Percentiles rank a stretch among this genome's conserved stretches.
Evolutionary conservation across 2,113 vertebrate species (phyloP).

Genomic region (Thermophis baileyi): DNA sequence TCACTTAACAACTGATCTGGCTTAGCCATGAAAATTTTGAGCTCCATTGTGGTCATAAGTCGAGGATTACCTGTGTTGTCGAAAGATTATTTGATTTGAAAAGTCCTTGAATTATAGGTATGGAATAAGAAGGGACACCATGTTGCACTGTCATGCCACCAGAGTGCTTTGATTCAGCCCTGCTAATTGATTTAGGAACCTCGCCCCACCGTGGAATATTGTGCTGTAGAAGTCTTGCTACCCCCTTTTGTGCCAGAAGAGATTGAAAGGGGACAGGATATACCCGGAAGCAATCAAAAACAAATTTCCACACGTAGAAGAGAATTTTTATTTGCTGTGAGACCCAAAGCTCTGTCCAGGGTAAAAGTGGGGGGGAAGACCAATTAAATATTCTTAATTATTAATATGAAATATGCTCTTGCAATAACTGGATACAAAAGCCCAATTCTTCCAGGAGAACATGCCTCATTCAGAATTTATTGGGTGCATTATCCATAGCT

Average conservation of each 20-base stretch:
- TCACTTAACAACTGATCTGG: neutral
- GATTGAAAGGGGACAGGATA: neutral
- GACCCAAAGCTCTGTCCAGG: neutral
- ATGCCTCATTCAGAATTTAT: neutral
- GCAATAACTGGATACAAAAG: neutral
- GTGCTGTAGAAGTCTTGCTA: neutral
- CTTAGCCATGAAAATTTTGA: neutral
- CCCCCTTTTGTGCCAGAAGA: neutral
- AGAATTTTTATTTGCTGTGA: neutral
- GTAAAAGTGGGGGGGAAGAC: too few species aligned
- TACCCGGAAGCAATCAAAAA: neutral
- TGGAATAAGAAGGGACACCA: neutral
- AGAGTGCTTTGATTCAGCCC: neutral
- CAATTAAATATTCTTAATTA: neutral
- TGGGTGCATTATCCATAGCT: neutral
- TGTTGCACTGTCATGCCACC: neutral
- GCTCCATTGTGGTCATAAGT: neutral
- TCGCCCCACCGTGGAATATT: neutral
- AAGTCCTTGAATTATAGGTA: neutral
- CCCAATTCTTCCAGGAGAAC: neutral
- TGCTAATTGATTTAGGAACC: neutral
- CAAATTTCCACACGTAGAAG: neutral
- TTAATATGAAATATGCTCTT: neutral
- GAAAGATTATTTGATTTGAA: neutral
- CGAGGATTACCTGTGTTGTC: neutral